phyloP scores from a whole-genome alignment of 2,797 vertebrate genomes.

The Remorina albescens region DNA sequence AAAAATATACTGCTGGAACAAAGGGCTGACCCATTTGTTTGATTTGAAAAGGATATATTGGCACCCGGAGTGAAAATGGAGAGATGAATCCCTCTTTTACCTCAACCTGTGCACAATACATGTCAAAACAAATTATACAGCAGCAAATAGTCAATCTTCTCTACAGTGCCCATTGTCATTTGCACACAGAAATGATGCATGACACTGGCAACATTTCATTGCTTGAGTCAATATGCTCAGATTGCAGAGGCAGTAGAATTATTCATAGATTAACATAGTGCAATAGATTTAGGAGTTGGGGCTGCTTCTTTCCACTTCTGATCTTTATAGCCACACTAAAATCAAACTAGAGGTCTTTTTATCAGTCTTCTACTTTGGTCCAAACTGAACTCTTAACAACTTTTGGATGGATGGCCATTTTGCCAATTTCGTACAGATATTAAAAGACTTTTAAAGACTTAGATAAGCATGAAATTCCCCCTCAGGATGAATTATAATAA shows the following conservation, averaged over 20 bases:
- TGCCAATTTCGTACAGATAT: background rate
- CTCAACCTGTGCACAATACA: slow-evolving; percentile 64
- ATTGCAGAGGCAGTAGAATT: slow-evolving; percentile 28
- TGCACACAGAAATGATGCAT: slow-evolving; percentile 41
- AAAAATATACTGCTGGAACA: slow-evolving; percentile 61
- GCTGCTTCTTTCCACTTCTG: slow-evolving; percentile 19
- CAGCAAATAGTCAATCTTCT: slow-evolving; percentile 55
- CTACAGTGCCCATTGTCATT: slow-evolving; percentile 24
- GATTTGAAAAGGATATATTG: slow-evolving; percentile 58
- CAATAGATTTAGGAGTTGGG: slow-evolving; percentile 9
- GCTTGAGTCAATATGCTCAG: slow-evolving; percentile 43
- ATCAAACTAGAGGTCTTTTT: background rate
- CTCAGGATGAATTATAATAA: background rate
- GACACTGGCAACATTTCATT: slow-evolving; percentile 34
- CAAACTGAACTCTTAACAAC: background rate
- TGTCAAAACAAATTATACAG: slow-evolving; percentile 64
- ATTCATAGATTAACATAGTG: slow-evolving; percentile 16
- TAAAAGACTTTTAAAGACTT: background rate
- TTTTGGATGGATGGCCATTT: background rate
- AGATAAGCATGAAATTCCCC: background rate
- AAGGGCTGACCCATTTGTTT: slow-evolving; percentile 70
- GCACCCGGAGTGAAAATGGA: slow-evolving; percentile 40
- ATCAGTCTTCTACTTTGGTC: background rate
- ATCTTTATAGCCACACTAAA: slow-evolving; percentile 9
- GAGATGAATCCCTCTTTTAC: slow-evolving; percentile 43